Base-by-base conservation (phyloP, 2,113 vertebrate species). In the Chaetura pelagica region DNA sequence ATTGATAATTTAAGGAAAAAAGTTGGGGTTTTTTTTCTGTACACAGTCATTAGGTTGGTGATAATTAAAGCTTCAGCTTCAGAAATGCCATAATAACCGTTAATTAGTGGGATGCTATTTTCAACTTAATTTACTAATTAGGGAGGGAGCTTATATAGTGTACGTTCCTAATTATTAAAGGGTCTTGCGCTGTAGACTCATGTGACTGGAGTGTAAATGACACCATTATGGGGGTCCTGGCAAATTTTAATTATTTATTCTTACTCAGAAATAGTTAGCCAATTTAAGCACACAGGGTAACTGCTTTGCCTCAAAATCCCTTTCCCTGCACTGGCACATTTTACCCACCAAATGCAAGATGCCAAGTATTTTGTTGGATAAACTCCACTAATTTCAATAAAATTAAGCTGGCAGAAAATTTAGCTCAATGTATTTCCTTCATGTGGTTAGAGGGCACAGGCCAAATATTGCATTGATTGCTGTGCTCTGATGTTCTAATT, bases 21-120 rank as follows among this genome's bases (percentile, higher is more conserved):
- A 76, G 42, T 93, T 95, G 80, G 38, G 80, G 38, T 38, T 44
- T 95, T 96, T 95, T 93, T 96, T 97, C 97, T 96, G 94, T 98
- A 98, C 98, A 98, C 98, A 98, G 96, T 99, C 98, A 99, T 99
- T 98, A 98, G 97, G 98, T 98, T 98, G 98, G 98, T 98, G 98
- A 99, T 99, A 99, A 99, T 99, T 99, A 99, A 99, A 99, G 98
- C 98, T 97, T 98, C 98, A 98, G 99, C 98, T 99, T 99, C 98
- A 99, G 99, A 99, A 99, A 99, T 99, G 99, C 98, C 99, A 98
- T 99, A 99, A 99, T 99, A 99, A 99, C 98, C 86, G 98, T 99
- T 99, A 99, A 99, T 99, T 99, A 99, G 98, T 98, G 98, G 98
- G 98, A 99, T 99, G 98, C 99, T 99, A 99, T 99, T 99, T 99